Base-by-base conservation (phyloP, 2,888 invertebrate species). In the Polydrusus tereticollis region DNA sequence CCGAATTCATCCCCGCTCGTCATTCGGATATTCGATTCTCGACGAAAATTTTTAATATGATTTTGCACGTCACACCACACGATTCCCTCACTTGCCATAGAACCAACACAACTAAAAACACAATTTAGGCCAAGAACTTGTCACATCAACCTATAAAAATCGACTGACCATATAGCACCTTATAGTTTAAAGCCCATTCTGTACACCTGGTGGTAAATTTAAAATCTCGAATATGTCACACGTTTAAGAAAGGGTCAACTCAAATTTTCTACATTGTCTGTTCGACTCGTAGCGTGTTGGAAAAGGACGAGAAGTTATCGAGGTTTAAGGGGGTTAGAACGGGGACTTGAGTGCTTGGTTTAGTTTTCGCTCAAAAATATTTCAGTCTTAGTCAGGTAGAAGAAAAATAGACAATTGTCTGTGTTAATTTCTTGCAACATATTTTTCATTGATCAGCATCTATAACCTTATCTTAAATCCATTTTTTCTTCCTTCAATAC, bases 191-290 rank as follows among this genome's bases (percentile, higher is more conserved):
- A 63, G 26, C 62, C 23, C 23, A 41, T 43, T 36, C 52, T 26
- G 38, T 47, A 36, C 74, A 74, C 74, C 72, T 74, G 74, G 74
- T 55, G 20, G 41, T 18, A 26, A 41, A 72, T 36, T 69, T 23
- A 58, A 73, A 72, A 69, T 69, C 69, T 73, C 72, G 29, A 69
- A 73, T 73, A 58, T 75, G 73, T 75, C 70, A 70, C 75, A 75
- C 75, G 36, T 75, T 58, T 58, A 75, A 75, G 75, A 75, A 75
- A 75, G 75, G 75, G 75, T 75, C 75, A 75, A 75, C 63, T 50
- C 65, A 57, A 50, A 69, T 66, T 60, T 64, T 68, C 26, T 63
- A 64, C 59, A 59, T 59, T 73, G 69, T 69, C 64, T 59, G 43
- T 43, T 70, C 36, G 14, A 21, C 20, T 33, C 29, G 58, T 47